Percentiles rank a stretch among this genome's conserved stretches.
Conservation (phyloP, 2,797 vertebrate species). For the Peromyscus melanophrys region DNA sequence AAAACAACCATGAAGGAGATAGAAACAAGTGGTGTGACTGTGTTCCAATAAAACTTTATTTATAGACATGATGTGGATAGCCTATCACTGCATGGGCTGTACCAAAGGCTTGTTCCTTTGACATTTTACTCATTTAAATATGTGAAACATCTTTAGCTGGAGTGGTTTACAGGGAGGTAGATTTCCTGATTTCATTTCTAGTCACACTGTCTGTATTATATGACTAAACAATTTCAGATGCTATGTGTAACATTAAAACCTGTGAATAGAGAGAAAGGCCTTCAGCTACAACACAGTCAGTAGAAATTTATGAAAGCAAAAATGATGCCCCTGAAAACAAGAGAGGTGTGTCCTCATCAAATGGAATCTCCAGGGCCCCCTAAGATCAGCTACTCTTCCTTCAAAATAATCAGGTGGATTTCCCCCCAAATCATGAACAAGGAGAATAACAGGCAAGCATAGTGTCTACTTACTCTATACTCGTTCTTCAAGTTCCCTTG, state of each 20-base stretch:
- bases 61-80: slow-evolving; percentile 15
- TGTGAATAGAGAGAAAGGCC: slow-evolving; percentile 12
- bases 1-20: neutral
- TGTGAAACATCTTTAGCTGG: neutral
- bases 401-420: slow-evolving; percentile 2
- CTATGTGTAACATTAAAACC: rapidly evolving
- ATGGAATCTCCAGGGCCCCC: neutral
- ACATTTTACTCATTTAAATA: slow-evolving; percentile 11
- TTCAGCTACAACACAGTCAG: neutral
- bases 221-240: neutral
- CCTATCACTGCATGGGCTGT: neutral
- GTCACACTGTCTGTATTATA: slow-evolving; percentile 22
- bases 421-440: neutral
- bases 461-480: neutral
- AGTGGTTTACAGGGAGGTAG: neutral
- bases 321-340: slow-evolving; percentile 24
- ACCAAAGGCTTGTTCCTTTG: neutral
- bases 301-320: neutral
- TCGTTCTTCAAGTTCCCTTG: neutral
- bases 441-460: neutral
- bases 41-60: slow-evolving; percentile 47
- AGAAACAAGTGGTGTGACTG: neutral
- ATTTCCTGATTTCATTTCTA: slow-evolving; percentile 54
- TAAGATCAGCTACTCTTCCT: neutral
- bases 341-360: slow-evolving; percentile 6